A percentile compares a stretch with the other conserved stretches of the same genome.
Evolutionary conservation across 2,797 vertebrate species (phyloP).

Genomic region (Chelon auratus): DNA sequence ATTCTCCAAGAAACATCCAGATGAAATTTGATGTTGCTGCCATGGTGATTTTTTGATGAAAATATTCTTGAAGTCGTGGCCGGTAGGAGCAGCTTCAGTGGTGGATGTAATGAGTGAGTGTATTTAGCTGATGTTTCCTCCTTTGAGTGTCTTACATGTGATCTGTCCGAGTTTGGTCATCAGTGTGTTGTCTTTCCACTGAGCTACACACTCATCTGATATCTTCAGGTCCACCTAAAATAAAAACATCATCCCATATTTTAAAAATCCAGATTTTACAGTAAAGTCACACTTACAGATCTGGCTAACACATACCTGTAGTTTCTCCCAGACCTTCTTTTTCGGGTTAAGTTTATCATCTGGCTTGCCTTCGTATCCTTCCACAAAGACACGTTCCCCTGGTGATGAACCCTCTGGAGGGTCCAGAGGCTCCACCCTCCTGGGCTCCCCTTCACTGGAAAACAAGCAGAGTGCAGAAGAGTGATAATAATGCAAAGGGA

Average conservation of each 20-base stretch:
- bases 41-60: slow-evolving; percentile 35
- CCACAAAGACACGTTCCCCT: slow-evolving; percentile 91
- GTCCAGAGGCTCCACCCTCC: slow-evolving; percentile 92
- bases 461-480: not conserved
- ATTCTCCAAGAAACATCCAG: slow-evolving; percentile 26
- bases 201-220: slow-evolving; percentile 88
- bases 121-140: slow-evolving; percentile 93
- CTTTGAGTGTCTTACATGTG: slow-evolving; percentile 94
- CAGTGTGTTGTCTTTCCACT: slow-evolving; percentile 93
- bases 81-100: slow-evolving; percentile 28
- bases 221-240: slow-evolving; percentile 87
- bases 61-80: slow-evolving; percentile 11
- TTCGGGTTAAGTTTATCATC: slow-evolving; percentile 96
- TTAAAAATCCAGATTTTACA: not conserved
- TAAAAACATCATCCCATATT: not conserved
- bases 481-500: not conserved
- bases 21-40: slow-evolving; percentile 30
- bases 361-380: slow-evolving; percentile 91
- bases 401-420: slow-evolving; percentile 90
- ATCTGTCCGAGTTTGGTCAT: slow-evolving; percentile 93
- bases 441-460: slow-evolving; percentile 87
- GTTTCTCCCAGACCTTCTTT: slow-evolving; percentile 97
- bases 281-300: not conserved
- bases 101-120: slow-evolving; percentile 8
- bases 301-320: slow-evolving; percentile 87